Evolutionary conservation across 53 echinoderm and acorn worm species (phyloP).

Genomic region (Pentamera pediparva): DNA sequence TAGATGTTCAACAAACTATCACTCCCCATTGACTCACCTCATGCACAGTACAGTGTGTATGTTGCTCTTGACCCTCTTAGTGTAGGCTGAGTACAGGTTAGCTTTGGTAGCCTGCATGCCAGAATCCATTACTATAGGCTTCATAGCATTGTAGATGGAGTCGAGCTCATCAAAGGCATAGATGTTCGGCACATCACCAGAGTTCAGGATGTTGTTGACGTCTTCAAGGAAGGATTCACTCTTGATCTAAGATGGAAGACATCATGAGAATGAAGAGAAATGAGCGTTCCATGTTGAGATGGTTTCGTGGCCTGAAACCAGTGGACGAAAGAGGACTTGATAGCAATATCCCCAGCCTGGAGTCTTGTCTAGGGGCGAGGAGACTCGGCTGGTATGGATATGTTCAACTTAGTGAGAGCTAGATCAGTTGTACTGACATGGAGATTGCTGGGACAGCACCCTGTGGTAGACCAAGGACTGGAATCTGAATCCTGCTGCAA

Average conservation of each 20-base stretch:
- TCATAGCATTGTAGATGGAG: slow-evolving; percentile 87
- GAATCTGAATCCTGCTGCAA: no score
- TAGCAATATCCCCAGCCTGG: no score
- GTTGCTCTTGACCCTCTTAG: slow-evolving; percentile 92
- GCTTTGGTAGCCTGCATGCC: slow-evolving; percentile 93
- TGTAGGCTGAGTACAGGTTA: slow-evolving; percentile 91
- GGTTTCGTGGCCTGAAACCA: no score
- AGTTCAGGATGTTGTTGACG: slow-evolving; percentile 96
- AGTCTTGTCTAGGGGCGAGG: no score
- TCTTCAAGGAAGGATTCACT: slow-evolving; percentile 96
- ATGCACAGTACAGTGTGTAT: slow-evolving; percentile 90
- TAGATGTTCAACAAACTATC: slow-evolving; percentile 89
- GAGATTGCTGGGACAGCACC: no score
- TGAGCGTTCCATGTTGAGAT: no score
- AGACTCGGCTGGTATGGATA: no score
- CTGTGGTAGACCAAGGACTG: no score
- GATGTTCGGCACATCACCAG: slow-evolving; percentile 96
- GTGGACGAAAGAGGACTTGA: no score
- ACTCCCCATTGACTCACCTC: no score
- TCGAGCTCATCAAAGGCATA: slow-evolving; percentile 91
- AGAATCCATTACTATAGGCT: slow-evolving; percentile 79
- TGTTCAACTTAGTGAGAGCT: no score
- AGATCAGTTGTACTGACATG: no score
- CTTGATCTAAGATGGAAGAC: slow-evolving; percentile 69
- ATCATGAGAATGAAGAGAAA: not conserved